Percentiles rank a stretch among this genome's conserved stretches.
Conservation (phyloP, 2,113 vertebrate genomes). For the Polypterus senegalus region DNA sequence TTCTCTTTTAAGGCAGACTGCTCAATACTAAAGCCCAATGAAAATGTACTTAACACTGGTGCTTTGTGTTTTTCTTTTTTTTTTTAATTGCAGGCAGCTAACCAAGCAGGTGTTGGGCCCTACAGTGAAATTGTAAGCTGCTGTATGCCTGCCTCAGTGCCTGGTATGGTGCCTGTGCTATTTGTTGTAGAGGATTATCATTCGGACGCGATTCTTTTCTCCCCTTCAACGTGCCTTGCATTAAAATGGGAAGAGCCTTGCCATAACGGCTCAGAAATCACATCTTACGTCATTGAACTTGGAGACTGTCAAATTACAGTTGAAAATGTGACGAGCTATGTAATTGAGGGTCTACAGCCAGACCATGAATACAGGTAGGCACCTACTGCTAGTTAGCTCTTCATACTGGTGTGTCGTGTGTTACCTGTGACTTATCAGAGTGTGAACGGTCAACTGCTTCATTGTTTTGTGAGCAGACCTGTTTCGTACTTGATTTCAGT, state of each 20-base stretch:
- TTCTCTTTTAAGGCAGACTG: too few species aligned
- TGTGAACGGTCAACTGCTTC: too few species aligned
- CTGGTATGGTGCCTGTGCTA: conserved; percentile 59
- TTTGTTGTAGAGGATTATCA: conserved; percentile 56
- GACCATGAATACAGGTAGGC: conserved; percentile 85
- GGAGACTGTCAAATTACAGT: conserved; percentile 60
- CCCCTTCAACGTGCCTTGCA: conserved; percentile 73
- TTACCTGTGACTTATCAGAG: too few species aligned
- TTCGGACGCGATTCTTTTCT: conserved; percentile 37
- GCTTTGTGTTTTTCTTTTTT: background rate
- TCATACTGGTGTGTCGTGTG: too few species aligned
- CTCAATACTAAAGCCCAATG: too few species aligned
- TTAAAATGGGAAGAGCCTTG: conserved; percentile 87
- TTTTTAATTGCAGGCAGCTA: conserved; percentile 58
- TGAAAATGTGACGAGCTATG: conserved; percentile 53
- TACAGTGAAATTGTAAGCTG: conserved; percentile 74
- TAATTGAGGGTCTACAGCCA: conserved; percentile 69
- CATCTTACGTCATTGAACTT: conserved; percentile 69
- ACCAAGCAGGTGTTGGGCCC: conserved; percentile 79
- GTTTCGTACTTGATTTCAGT: too few species aligned
- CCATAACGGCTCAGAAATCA: conserved; percentile 82
- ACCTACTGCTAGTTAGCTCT: background rate
- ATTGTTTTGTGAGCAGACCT: too few species aligned
- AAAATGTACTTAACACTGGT: background rate
- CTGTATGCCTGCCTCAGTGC: conserved; percentile 68